These are phyloP conservation scores for Lepisosteus osseus DNA, from an alignment of 2,113 vertebrate species.

Conservation along the genomic window DNA sequence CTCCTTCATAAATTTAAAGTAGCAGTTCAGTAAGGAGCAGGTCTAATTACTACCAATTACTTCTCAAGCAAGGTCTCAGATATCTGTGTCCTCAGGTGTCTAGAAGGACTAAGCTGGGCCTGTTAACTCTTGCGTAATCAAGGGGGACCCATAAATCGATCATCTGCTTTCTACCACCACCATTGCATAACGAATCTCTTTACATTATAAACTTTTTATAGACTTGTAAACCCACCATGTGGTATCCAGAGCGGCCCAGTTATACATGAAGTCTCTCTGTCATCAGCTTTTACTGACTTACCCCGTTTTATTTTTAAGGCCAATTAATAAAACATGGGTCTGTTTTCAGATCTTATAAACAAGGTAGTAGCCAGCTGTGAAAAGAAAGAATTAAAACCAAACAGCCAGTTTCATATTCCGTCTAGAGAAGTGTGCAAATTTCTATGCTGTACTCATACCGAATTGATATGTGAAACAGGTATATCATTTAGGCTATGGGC, in stretches of 20 bases:
- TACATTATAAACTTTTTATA: conserved; percentile 48
- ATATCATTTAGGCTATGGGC: no score
- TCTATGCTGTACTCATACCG: not conserved
- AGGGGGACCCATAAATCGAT: conserved; percentile 42
- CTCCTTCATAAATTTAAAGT: no score
- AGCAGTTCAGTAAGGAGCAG: no score
- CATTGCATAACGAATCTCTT: conserved; percentile 39
- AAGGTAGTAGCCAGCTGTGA: not conserved
- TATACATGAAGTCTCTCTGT: conserved; percentile 45
- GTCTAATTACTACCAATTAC: no score
- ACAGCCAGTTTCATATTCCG: not conserved
- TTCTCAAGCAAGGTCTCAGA: no score
- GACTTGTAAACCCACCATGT: conserved; percentile 40
- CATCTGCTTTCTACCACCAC: conserved; percentile 42
- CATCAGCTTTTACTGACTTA: not conserved
- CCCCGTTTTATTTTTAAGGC: no score
- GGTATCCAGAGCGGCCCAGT: conserved; percentile 39
- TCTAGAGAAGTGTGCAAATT: not conserved
- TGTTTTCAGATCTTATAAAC: not conserved
- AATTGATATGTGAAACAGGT: not conserved
- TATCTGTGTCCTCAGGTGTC: no score
- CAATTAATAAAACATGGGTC: not conserved
- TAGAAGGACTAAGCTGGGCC: no score
- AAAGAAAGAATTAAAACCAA: not conserved
- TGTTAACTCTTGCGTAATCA: conserved; percentile 12